phyloP scores from a whole-genome alignment of 2,797 vertebrate species.

The Macroramphosus scolopax region DNA sequence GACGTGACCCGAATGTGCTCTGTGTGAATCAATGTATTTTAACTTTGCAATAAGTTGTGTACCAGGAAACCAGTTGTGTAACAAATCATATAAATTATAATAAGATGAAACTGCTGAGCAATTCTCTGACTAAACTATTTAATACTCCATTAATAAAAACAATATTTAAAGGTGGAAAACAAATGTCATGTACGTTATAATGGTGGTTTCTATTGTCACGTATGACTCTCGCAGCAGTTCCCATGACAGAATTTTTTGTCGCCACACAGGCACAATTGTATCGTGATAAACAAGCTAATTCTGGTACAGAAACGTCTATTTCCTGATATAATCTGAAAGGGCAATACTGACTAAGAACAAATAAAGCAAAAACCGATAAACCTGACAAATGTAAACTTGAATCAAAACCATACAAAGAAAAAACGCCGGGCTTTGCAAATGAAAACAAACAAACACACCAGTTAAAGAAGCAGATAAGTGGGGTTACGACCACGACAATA shows the following conservation, averaged over 20 bases:
- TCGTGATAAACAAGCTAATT: constrained; percentile 12
- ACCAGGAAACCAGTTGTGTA: constrained; percentile 57
- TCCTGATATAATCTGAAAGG: constrained; percentile 23
- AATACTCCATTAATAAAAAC: no score
- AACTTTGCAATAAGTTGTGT: constrained; percentile 70
- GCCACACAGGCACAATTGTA: background rate
- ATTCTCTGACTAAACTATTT: no score
- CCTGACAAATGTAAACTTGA: constrained; percentile 61
- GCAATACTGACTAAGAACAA: constrained; percentile 29
- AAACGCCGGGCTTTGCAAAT: constrained; percentile 50
- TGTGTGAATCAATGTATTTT: constrained; percentile 79
- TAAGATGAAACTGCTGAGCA: no score
- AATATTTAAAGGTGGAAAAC: constrained; percentile 49
- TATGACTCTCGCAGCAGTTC: no score
- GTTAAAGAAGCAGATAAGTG: constrained; percentile 69
- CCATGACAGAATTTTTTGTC: background rate
- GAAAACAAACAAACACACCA: constrained; percentile 65
- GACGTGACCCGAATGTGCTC: constrained; percentile 80
- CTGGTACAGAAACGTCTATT: background rate
- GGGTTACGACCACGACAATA: constrained; percentile 77
- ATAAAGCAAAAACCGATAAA: constrained; percentile 47
- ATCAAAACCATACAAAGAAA: constrained; percentile 58
- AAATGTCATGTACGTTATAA: constrained; percentile 37
- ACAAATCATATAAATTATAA: no score
- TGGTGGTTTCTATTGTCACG: no score